Base-by-base conservation (phyloP, 2,113 vertebrate species). In the Glaucomys volans region DNA sequence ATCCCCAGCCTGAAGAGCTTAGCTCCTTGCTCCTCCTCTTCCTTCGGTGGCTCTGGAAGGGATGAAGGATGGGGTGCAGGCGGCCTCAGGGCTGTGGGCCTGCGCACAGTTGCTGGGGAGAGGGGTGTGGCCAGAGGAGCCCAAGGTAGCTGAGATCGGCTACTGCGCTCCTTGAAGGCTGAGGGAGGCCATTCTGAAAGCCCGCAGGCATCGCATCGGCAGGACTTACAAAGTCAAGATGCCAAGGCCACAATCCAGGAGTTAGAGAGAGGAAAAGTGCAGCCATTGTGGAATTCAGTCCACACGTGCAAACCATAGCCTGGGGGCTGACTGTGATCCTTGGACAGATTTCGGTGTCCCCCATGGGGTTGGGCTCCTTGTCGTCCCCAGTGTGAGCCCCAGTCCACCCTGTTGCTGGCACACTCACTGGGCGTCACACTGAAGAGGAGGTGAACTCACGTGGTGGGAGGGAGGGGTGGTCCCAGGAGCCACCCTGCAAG, bases 121-220 rank as follows among this genome's bases (percentile, higher is more conserved):
- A 66, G 71, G n/a, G 37, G 22, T 4, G 1, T 10, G 1, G 16
- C 4, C 30, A 14, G n/a, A 74, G 30, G 22, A 64, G 24, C 30
- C 14, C 1, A 4, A 37, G 11, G 59, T 0, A 1, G 18, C 50
- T 12, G 44, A 89, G 14, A 24, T 5, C 42, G 40, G 4, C 5
- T 1, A 13, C 40, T 40, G 26, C 9, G 20, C 47, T 52, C 64
- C 22, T 74, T 59, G 30, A 20, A 35, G 12, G 18, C n/a, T 24
- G 12, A n/a, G 17, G 1, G 13, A 12, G 42, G 42, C 64, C 3
- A 71, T 82, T 83, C 87, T 90, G 64, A 69, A 64, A 83, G 67
- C 54, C 35, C 76, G 54, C 20, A 50, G 24, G 1, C 66, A 16
- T 85, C 72, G 1, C 66, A 16, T 85, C 72, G 87, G 24, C 0